Conservation (phyloP, 1,140 invertebrate species). For the Aphaenogaster ashmeadi region DNA sequence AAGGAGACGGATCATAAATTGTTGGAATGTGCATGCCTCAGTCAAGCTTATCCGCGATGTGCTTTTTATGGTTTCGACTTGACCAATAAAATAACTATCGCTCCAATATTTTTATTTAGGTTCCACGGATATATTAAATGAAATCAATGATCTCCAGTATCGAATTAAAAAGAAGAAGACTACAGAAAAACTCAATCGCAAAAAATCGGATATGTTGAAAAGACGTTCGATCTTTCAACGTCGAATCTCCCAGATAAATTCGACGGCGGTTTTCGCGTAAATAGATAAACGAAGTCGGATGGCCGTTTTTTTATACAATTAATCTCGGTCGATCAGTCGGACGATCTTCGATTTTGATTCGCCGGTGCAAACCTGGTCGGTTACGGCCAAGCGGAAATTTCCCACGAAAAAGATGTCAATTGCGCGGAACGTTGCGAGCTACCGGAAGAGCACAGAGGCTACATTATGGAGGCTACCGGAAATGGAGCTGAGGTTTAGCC, state of each 20-base stretch:
- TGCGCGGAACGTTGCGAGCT: constrained; percentile 45
- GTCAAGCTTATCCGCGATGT: constrained; percentile 12
- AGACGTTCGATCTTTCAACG: constrained; percentile 35
- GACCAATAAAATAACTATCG: constrained; percentile 4
- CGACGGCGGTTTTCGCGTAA: constrained; percentile 1
- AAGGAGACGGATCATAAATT: background rate
- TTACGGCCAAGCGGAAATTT: constrained; percentile 23
- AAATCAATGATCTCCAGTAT: background rate
- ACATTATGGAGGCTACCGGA: constrained; percentile 56
- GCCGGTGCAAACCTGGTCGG: background rate
- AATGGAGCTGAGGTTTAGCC: constrained; percentile 63
- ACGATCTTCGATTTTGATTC: background rate
- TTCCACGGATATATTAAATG: background rate
- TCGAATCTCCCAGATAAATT: constrained; percentile 28
- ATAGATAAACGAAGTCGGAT: constrained; percentile 1
- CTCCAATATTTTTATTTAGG: background rate
- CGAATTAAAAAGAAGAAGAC: background rate
- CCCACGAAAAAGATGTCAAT: constrained; percentile 52
- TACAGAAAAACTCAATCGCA: background rate
- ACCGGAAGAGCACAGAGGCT: constrained; percentile 59
- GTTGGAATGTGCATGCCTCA: background rate
- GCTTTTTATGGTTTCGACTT: background rate
- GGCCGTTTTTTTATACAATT: constrained; percentile 13
- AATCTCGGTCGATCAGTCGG: constrained; percentile 21
- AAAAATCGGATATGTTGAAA: background rate